Conservation (phyloP, 2,113 vertebrate species). For the Pituophis catenifer region DNA sequence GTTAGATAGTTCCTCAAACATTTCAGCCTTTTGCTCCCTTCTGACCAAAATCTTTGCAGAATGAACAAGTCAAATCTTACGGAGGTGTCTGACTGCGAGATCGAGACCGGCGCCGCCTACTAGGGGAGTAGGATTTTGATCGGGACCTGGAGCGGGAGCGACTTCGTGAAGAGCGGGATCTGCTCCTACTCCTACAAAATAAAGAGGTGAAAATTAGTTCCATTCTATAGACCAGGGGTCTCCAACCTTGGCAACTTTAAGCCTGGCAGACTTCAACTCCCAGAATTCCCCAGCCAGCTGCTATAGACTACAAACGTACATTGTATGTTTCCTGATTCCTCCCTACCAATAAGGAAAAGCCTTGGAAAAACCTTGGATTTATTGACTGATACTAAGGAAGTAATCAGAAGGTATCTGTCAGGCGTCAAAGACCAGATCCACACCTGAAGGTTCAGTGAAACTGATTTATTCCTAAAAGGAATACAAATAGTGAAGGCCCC, state of each 20-base stretch:
- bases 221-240: background rate
- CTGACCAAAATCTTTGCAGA: background rate
- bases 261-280: too few species aligned
- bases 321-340: background rate
- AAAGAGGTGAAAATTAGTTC: background rate
- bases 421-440: background rate
- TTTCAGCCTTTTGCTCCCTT: background rate
- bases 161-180: slow-evolving; percentile 86
- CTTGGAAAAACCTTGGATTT: background rate
- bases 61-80: slow-evolving; percentile 70
- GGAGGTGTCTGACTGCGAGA: slow-evolving; percentile 88
- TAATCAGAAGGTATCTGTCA: background rate
- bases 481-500: background rate
- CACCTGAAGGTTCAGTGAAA: background rate
- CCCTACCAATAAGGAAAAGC: background rate
- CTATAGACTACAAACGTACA: background rate
- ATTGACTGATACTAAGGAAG: background rate
- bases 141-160: slow-evolving; percentile 81
- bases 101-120: slow-evolving; percentile 75
- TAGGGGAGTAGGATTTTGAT: slow-evolving; percentile 81
- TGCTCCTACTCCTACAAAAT: slow-evolving; percentile 78
- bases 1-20: background rate
- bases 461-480: background rate
- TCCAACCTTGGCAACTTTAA: too few species aligned
- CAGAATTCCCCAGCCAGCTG: too few species aligned